These are phyloP conservation scores for Macaria notata DNA, from an alignment of 2,888 invertebrate genomes.

Conservation along the genomic window DNA sequence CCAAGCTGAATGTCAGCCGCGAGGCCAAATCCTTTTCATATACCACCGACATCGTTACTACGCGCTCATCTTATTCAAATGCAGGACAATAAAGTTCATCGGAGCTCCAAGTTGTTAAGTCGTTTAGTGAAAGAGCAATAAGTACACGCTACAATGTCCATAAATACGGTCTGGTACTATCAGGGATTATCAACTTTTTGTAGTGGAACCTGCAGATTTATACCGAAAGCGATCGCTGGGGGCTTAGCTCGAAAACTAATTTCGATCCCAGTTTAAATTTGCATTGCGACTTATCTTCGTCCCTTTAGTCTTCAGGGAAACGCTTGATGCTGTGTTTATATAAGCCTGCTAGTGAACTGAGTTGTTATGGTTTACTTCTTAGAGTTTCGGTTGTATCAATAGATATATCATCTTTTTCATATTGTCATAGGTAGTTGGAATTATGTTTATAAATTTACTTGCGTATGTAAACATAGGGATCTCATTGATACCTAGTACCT, in stretches of 20 bases:
- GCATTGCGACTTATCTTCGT: constrained; percentile 25
- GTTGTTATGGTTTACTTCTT: not conserved
- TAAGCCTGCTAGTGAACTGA: constrained; percentile 6
- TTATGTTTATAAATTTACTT: too few species aligned
- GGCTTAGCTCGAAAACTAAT: constrained; percentile 33
- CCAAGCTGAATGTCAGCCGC: constrained; percentile 65
- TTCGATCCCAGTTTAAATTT: constrained; percentile 32
- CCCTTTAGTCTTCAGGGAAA: constrained; percentile 16
- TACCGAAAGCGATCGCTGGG: constrained; percentile 28
- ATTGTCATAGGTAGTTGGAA: too few species aligned
- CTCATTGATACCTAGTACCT: too few species aligned
- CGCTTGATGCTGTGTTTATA: constrained; percentile 2
- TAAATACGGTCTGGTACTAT: constrained; percentile 29
- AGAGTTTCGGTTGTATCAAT: not conserved
- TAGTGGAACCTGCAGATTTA: constrained; percentile 28
- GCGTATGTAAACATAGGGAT: too few species aligned
- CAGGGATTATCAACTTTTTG: constrained; percentile 32
- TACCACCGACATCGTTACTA: constrained; percentile 33
- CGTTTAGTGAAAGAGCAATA: constrained; percentile 26
- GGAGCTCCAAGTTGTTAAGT: constrained; percentile 28
- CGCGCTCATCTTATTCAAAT: constrained; percentile 25
- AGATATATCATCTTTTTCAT: too few species aligned
- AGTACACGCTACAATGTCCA: constrained; percentile 26
- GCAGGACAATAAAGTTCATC: constrained; percentile 20
- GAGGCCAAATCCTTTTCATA: constrained; percentile 53